These are phyloP conservation scores for Zosterops borbonicus DNA, from an alignment of 2,113 vertebrate species.

Conservation along the genomic window DNA sequence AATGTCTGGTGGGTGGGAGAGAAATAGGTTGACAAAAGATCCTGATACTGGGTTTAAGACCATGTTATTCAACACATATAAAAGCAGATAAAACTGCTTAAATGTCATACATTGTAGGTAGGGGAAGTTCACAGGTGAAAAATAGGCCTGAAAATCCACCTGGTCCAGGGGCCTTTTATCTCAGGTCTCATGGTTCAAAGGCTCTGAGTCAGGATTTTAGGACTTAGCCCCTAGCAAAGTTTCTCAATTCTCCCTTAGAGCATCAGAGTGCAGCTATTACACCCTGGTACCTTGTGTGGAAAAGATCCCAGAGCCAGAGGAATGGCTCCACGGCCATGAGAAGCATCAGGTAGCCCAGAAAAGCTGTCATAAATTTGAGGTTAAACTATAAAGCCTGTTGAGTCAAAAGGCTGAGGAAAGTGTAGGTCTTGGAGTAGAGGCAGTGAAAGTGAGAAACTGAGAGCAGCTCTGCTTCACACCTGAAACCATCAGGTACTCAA, in stretches of 20 bases:
- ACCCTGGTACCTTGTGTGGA: neutral
- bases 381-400: neutral
- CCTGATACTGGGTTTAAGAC: neutral
- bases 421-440: neutral
- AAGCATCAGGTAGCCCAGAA: neutral
- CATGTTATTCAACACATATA: neutral
- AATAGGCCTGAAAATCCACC: neutral
- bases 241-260: neutral
- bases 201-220: neutral
- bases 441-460: neutral
- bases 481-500: neutral
- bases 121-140: neutral
- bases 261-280: neutral
- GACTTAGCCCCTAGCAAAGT: neutral
- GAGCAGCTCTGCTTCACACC: neutral
- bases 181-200: neutral
- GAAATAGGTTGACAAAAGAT: neutral
- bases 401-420: neutral
- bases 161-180: fast-evolving
- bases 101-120: neutral
- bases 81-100: neutral
- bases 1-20: neutral
- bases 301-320: neutral
- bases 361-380: neutral
- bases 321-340: neutral